These are phyloP conservation scores for Arge pagana DNA, from an alignment of 2,888 invertebrate genomes.

Conservation along the genomic window DNA sequence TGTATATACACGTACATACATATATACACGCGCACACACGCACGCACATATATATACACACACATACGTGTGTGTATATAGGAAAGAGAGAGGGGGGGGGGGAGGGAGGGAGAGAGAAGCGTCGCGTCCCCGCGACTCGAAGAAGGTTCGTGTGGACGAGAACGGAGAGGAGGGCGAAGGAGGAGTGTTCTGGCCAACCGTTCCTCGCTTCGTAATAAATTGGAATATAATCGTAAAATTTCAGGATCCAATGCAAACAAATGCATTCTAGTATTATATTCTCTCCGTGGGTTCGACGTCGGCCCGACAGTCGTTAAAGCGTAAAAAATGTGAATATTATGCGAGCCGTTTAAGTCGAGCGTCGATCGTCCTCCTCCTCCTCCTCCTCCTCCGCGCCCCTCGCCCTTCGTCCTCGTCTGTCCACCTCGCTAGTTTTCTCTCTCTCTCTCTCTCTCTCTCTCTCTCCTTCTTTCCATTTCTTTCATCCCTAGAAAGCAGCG, in stretches of 20 bases:
- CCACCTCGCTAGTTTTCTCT: too few species aligned
- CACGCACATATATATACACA: neutral
- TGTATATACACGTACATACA: conserved; percentile 1
- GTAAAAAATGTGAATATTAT: conserved; percentile 51
- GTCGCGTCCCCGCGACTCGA: conserved; percentile 37
- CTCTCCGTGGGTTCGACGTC: neutral
- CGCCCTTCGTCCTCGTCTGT: too few species aligned
- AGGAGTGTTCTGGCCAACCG: neutral
- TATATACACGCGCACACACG: neutral
- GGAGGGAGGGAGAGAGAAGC: neutral
- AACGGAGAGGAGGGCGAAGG: conserved; percentile 19
- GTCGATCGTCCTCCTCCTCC: neutral
- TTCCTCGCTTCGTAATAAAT: conserved; percentile 38
- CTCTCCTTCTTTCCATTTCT: too few species aligned
- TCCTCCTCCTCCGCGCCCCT: too few species aligned
- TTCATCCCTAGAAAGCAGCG: neutral
- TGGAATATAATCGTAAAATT: conserved; percentile 31
- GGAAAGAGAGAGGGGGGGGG: neutral
- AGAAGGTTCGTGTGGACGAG: conserved; percentile 28
- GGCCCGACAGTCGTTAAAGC: conserved; percentile 40
- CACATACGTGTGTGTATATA: neutral
- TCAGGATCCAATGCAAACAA: conserved; percentile 21
- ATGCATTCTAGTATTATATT: conserved; percentile 5
- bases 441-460: too few species aligned
- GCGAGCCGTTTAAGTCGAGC: conserved; percentile 29